A percentile compares a stretch with the other conserved stretches of the same genome.
Evolutionary conservation across 2,113 vertebrate species (phyloP).

Genomic region (Petrocephalus microphthalmus): DNA sequence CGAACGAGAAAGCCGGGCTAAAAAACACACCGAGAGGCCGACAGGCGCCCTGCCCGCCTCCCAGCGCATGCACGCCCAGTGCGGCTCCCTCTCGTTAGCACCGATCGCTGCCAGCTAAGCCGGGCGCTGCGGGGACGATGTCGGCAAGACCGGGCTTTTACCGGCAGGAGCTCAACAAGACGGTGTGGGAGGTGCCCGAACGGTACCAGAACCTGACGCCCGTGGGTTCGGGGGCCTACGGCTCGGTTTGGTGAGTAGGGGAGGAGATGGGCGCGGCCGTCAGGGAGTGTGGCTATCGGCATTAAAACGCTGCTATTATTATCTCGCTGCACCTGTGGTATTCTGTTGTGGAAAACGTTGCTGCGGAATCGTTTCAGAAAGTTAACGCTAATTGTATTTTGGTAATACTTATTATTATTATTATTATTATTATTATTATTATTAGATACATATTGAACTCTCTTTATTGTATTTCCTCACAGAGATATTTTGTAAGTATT

Average conservation of each 20-base stretch:
- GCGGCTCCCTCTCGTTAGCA: background rate
- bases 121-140: conserved; percentile 38
- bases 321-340: background rate
- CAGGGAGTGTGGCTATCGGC: background rate
- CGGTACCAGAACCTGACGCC: conserved; percentile 92
- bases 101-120: background rate
- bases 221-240: conserved; percentile 91
- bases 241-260: conserved; percentile 84
- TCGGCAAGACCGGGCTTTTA: conserved; percentile 80
- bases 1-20: background rate
- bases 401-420: background rate
- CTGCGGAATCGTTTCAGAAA: background rate
- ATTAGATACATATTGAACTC: background rate
- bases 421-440: background rate
- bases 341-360: background rate
- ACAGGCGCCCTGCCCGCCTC: conserved; percentile 2
- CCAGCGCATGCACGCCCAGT: background rate
- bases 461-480: background rate
- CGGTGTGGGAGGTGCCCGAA: conserved; percentile 92
- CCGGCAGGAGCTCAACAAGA: conserved; percentile 94
- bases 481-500: background rate
- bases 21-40: conserved; percentile 9
- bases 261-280: conserved; percentile 36
- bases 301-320: background rate
- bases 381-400: background rate